Conservation (phyloP, 2,113 vertebrate genomes). For the Chionodraco myersi region DNA sequence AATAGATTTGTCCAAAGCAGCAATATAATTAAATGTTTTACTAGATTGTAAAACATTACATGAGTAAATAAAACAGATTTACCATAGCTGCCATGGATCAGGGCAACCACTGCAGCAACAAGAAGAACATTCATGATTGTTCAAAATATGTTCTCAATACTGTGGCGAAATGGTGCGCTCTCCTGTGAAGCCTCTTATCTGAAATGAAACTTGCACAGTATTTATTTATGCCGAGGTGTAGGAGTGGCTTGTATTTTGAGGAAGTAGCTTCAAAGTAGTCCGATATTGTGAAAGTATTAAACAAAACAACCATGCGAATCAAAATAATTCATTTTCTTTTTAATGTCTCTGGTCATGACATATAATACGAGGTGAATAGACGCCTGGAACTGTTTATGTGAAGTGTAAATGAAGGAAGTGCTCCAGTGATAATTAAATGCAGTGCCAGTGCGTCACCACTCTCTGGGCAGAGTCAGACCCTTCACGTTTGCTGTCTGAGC, state of each 20-base stretch:
- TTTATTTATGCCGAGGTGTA: constrained; percentile 40
- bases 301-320: background rate
- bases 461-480: background rate
- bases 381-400: background rate
- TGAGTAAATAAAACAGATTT: constrained; percentile 64
- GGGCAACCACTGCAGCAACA: constrained; percentile 41
- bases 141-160: background rate
- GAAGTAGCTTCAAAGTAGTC: constrained; percentile 19
- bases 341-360: background rate
- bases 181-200: constrained; percentile 3
- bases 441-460: constrained; percentile 48
- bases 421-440: constrained; percentile 10
- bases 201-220: constrained; percentile 60
- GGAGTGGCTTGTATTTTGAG: constrained; percentile 64
- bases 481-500: background rate
- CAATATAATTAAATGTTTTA: background rate
- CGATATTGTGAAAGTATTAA: background rate
- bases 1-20: constrained; percentile 6
- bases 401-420: background rate
- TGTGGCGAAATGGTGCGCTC: too few species aligned
- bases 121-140: constrained; percentile 73
- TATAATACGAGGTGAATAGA: background rate
- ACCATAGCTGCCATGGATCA: constrained; percentile 72
- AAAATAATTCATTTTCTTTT: background rate
- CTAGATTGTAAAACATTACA: background rate